Conservation (phyloP, 2,888 invertebrate genomes). For the Drosophila nigritarsus region DNA sequence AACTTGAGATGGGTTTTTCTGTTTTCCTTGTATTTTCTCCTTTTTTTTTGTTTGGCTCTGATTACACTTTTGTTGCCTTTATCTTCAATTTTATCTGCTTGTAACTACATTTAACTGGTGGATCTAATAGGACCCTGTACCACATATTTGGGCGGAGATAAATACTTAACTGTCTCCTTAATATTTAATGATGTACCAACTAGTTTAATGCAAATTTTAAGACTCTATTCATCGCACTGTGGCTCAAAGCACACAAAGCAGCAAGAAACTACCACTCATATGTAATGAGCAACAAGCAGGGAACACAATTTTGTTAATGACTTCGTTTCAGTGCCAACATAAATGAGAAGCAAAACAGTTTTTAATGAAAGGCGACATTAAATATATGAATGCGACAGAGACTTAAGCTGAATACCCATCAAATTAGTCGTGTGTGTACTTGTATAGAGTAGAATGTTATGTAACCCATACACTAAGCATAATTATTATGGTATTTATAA, state of each 20-base stretch:
- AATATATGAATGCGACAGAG: not conserved
- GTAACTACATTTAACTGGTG: conserved; percentile 18
- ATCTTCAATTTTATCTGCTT: conserved; percentile 34
- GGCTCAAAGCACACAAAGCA: not conserved
- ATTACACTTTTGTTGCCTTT: conserved; percentile 21
- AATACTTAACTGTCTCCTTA: conserved; percentile 21
- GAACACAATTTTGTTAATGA: not conserved
- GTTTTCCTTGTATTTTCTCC: not conserved
- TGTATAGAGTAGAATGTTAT: not conserved
- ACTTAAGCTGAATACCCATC: not conserved
- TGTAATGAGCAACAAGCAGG: not conserved
- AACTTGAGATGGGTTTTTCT: conserved; percentile 1
- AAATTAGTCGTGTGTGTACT: not conserved
- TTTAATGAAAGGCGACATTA: not conserved
- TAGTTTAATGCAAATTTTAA: not conserved
- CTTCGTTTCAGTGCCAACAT: not conserved
- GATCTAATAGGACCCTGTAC: not conserved
- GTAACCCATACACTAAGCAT: not conserved
- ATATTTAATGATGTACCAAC: conserved; percentile 20
- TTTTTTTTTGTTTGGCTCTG: not conserved
- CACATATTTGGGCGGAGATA: not conserved
- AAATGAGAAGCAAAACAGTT: not conserved
- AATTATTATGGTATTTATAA: conserved; percentile 1
- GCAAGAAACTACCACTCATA: not conserved
- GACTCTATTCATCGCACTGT: too few relatives aligned